Evolutionary conservation across 2,113 vertebrate species (phyloP).

Genomic region (Chlamydotis undulata): DNA sequence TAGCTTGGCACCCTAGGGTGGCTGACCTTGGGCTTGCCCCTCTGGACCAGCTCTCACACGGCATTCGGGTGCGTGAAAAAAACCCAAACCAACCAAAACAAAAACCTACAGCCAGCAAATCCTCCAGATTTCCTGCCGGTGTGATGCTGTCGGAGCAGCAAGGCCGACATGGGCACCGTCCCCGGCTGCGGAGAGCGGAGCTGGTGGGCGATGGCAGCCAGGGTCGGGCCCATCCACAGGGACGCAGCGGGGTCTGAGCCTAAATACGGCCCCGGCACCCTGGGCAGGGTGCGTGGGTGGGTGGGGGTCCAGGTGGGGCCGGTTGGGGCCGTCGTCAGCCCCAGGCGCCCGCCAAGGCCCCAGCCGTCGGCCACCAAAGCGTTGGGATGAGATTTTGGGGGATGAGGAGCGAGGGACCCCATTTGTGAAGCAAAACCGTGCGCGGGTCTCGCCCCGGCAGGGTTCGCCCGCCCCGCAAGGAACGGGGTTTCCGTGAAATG

Average conservation of each 20-base stretch:
- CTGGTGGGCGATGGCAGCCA: neutral
- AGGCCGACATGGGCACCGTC: fast-evolving
- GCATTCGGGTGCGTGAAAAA: neutral
- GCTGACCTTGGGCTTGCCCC: neutral
- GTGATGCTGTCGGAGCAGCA: neutral
- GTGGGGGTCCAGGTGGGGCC: neutral
- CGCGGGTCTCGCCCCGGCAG: fast-evolving
- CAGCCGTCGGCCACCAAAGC: fast-evolving
- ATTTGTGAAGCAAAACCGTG: neutral
- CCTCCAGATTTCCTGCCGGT: neutral
- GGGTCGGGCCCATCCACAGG: neutral
- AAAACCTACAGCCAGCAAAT: neutral
- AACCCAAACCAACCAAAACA: neutral
- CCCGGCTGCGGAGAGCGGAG: neutral
- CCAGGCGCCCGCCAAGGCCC: neutral
- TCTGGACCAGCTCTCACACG: neutral
- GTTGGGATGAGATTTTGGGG: neutral
- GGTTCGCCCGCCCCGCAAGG: neutral
- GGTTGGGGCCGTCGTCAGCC: fast-evolving
- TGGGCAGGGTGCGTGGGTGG: neutral
- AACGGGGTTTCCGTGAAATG: too few relatives aligned
- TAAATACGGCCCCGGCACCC: neutral
- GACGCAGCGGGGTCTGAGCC: neutral
- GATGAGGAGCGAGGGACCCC: neutral
- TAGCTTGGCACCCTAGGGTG: neutral